Conservation (phyloP, 2,888 invertebrate species). For the Ormyrus nitidulus region DNA sequence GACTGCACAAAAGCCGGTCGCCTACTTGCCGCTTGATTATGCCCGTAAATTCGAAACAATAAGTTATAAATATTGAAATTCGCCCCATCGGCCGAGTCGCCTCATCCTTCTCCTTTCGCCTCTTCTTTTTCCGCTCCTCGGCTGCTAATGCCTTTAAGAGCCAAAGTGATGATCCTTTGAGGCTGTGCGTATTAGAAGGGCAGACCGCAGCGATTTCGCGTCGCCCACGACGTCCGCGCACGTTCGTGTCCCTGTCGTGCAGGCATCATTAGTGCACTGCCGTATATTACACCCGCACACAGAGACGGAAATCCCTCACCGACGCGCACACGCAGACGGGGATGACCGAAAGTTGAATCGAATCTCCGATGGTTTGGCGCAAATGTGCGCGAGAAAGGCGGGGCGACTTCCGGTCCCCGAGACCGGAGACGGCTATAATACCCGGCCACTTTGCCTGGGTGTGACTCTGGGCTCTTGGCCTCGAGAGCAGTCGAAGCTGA, state of each 20-base stretch:
- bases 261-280: conserved; percentile 70
- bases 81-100: conserved; percentile 58
- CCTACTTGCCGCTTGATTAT: conserved; percentile 58
- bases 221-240: conserved; percentile 70
- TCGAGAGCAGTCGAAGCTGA: conserved; percentile 62
- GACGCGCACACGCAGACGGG: not conserved
- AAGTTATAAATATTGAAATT: conserved; percentile 74
- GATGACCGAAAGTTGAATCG: conserved; percentile 62
- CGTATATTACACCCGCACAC: conserved; percentile 1
- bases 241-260: conserved; percentile 68
- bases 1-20: conserved; percentile 18
- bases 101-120: not conserved
- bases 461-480: conserved; percentile 62
- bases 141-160: not conserved
- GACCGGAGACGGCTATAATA: conserved; percentile 64
- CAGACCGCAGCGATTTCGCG: conserved; percentile 52
- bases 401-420: conserved; percentile 66
- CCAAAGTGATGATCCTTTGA: not conserved
- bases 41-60: conserved; percentile 71
- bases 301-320: conserved; percentile 5
- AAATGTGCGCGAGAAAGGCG: conserved; percentile 55
- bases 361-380: conserved; percentile 61
- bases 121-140: not conserved
- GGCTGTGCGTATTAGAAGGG: conserved; percentile 67
- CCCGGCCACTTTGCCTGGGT: conserved; percentile 67